Evolutionary conservation across 2,797 vertebrate genomes (phyloP).

Genomic region (Helicolenus hilgendorfi): DNA sequence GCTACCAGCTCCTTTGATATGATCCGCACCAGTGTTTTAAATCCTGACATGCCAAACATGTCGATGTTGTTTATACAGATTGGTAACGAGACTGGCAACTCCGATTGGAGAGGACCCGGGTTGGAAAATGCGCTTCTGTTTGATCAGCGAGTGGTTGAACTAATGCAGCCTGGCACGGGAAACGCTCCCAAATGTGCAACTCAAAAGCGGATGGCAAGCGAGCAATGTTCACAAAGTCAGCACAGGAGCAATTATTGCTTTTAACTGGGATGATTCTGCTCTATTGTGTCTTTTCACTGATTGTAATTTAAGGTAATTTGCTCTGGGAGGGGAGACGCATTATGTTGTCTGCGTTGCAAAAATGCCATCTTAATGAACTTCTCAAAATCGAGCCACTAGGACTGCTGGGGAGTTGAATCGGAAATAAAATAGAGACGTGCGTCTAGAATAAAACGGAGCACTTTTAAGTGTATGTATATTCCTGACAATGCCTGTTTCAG

Average conservation of each 20-base stretch:
- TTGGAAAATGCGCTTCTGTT: slow-evolving; percentile 28
- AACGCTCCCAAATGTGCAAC: slow-evolving; percentile 30
- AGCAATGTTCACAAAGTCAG: slow-evolving; percentile 15
- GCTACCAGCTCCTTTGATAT: slow-evolving; percentile 51
- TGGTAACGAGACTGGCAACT: slow-evolving; percentile 5
- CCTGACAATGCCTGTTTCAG: slow-evolving; percentile 9
- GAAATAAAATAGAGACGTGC: background rate
- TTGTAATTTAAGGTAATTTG: slow-evolving; percentile 64
- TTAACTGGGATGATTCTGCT: slow-evolving; percentile 44
- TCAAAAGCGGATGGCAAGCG: slow-evolving; percentile 12
- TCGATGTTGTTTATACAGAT: slow-evolving; percentile 18
- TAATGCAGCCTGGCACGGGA: slow-evolving; percentile 36
- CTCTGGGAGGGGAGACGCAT: slow-evolving; percentile 18
- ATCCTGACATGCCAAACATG: slow-evolving; percentile 13
- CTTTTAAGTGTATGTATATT: slow-evolving; percentile 23
- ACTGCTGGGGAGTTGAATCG: background rate
- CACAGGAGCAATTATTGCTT: slow-evolving; percentile 54
- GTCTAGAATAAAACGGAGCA: background rate
- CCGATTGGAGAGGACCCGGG: background rate
- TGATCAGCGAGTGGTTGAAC: slow-evolving; percentile 36
- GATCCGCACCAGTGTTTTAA: slow-evolving; percentile 62
- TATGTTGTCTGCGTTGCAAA: slow-evolving; percentile 7
- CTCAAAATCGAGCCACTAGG: background rate
- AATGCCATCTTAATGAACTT: slow-evolving; percentile 44
- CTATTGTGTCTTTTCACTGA: slow-evolving; percentile 32